These are phyloP conservation scores for Dendroctonus ponderosae DNA, from an alignment of 1,140 invertebrate genomes.

Conservation along the genomic window DNA sequence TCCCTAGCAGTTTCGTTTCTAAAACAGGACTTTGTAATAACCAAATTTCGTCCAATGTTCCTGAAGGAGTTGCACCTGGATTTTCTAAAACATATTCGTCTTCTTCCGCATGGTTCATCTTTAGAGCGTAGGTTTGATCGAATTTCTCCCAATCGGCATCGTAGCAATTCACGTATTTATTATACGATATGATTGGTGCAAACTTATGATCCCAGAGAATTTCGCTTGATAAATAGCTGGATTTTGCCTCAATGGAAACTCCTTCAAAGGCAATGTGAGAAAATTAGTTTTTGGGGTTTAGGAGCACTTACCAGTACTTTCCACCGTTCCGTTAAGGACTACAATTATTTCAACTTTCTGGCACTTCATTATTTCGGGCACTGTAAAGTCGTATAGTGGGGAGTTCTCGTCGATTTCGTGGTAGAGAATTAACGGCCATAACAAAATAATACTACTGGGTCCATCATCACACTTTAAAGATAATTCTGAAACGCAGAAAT, in stretches of 20 bases:
- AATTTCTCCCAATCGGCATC: conserved; percentile 88
- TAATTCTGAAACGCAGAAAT: conserved; percentile 53
- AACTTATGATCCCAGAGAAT: conserved; percentile 95
- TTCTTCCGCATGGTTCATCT: not conserved
- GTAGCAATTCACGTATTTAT: conserved; percentile 88
- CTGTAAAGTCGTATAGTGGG: conserved; percentile 84
- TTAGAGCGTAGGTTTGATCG: conserved; percentile 63
- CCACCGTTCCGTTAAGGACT: conserved; percentile 85
- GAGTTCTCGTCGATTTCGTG: conserved; percentile 76
- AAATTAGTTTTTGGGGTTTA: not conserved
- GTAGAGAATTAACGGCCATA: conserved; percentile 89
- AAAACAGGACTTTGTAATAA: not conserved
- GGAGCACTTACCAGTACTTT: conserved; percentile 42
- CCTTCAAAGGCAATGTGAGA: conserved; percentile 54
- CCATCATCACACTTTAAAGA: conserved; percentile 68
- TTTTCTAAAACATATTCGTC: not conserved
- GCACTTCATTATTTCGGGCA: conserved; percentile 74
- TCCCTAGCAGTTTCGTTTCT: not conserved
- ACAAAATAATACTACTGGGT: conserved; percentile 82
- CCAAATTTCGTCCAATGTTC: not conserved
- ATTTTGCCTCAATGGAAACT: conserved; percentile 77
- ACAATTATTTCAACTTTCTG: conserved; percentile 62
- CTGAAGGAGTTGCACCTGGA: conserved; percentile 58
- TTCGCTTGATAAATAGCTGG: conserved; percentile 89
- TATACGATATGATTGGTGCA: conserved; percentile 84